Conservation (phyloP, 2,888 invertebrate genomes). For the Malthinus seriepunctatus region DNA sequence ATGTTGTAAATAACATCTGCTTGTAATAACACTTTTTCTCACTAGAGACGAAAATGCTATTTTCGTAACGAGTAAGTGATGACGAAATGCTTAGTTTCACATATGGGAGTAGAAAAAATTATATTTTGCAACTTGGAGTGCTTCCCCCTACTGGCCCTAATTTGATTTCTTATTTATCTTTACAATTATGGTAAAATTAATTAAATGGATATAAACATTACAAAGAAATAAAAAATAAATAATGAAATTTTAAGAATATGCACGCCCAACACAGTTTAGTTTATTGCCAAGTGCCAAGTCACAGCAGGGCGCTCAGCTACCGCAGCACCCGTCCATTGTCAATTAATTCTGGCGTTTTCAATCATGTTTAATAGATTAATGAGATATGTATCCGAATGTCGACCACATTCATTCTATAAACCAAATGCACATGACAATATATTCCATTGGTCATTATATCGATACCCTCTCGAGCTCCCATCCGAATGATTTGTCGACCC, state of each 20-base stretch:
- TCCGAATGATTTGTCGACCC: constrained; percentile 20
- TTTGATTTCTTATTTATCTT: too few relatives aligned
- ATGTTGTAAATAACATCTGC: too few relatives aligned
- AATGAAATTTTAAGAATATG: constrained; percentile 11
- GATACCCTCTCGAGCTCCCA: constrained; percentile 23
- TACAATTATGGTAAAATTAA: background rate
- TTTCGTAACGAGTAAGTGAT: too few relatives aligned
- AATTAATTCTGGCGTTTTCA: constrained; percentile 48
- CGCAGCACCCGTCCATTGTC: constrained; percentile 47
- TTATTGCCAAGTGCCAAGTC: constrained; percentile 31
- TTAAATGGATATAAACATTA: background rate
- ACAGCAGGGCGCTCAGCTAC: constrained; percentile 41
- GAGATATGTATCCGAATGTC: constrained; percentile 50
- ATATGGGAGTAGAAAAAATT: too few relatives aligned
- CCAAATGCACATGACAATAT: constrained; percentile 24
- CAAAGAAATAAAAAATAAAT: too few relatives aligned
- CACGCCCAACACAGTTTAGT: constrained; percentile 30
- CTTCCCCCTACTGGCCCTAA: too few relatives aligned
- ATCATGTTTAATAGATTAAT: constrained; percentile 52
- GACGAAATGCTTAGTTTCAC: too few relatives aligned
- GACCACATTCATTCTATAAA: constrained; percentile 44
- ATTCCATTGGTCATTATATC: constrained; percentile 16
- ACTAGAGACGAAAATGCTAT: too few relatives aligned
- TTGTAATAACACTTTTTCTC: too few relatives aligned
- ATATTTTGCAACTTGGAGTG: too few relatives aligned